Evolutionary conservation across 2,888 invertebrate genomes (phyloP).

Genomic region (Entomobrya proxima): DNA sequence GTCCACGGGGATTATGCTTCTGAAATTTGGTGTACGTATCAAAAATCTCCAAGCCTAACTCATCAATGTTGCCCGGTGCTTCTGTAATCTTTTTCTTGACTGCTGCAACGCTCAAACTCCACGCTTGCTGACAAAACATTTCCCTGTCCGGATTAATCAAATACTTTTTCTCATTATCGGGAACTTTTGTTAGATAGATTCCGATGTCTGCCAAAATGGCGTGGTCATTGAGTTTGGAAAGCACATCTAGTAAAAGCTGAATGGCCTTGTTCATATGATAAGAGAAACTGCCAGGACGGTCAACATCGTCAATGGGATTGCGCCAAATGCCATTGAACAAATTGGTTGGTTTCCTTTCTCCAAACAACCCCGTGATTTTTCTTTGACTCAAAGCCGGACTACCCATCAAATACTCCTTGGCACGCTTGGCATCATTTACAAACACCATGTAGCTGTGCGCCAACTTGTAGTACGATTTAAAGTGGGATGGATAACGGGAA

Average conservation of each 20-base stretch:
- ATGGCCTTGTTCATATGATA: slow-evolving; percentile 93
- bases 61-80: slow-evolving; percentile 64
- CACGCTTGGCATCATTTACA: slow-evolving; percentile 82
- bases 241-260: slow-evolving; percentile 87
- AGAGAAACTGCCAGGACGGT: slow-evolving; percentile 93
- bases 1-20: slow-evolving; percentile 64
- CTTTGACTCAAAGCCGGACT: slow-evolving; percentile 77
- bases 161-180: slow-evolving; percentile 92
- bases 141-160: slow-evolving; percentile 90
- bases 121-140: slow-evolving; percentile 87
- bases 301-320: slow-evolving; percentile 92
- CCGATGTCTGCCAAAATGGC: slow-evolving; percentile 88
- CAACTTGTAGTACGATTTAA: slow-evolving; percentile 92
- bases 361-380: slow-evolving; percentile 88
- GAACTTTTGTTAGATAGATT: slow-evolving; percentile 86
- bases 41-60: slow-evolving; percentile 72
- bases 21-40: slow-evolving; percentile 73
- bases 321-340: slow-evolving; percentile 97
- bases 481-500: slow-evolving; percentile 91
- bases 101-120: slow-evolving; percentile 85
- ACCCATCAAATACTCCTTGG: slow-evolving; percentile 77
- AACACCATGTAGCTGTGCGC: slow-evolving; percentile 89
- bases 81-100: slow-evolving; percentile 52
- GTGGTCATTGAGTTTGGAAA: slow-evolving; percentile 88
- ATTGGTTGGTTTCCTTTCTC: slow-evolving; percentile 89